These are phyloP conservation scores for Himantopus leucocephalus DNA, from an alignment of 2,113 vertebrate species.

Conservation along the genomic window DNA sequence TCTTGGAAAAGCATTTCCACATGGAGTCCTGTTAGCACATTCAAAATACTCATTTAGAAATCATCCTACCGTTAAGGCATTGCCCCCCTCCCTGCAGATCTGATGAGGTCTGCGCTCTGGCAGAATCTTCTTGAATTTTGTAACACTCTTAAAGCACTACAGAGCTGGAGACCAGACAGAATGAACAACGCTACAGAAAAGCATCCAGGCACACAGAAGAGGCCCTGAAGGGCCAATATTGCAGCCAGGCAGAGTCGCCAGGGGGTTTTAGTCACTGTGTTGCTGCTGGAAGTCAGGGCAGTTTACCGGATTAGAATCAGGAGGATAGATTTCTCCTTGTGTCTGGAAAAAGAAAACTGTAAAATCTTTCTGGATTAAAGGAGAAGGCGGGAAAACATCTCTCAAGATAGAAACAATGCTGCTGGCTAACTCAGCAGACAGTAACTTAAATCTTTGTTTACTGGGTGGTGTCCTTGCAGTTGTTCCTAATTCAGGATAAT, in stretches of 20 bases:
- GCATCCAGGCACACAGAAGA: not conserved
- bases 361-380: not conserved
- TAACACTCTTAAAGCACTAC: not conserved
- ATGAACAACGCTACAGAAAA: not conserved
- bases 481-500: not conserved
- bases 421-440: not conserved
- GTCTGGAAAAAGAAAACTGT: not conserved
- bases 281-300: not conserved
- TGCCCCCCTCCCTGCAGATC: not conserved
- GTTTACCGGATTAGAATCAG: not conserved
- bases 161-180: not conserved
- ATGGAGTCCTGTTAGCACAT: not conserved
- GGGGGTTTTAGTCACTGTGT: not conserved
- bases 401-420: not conserved
- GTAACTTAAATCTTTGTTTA: not conserved
- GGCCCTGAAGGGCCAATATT: not conserved
- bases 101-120: not conserved
- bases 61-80: not conserved
- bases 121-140: not conserved
- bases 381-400: not conserved
- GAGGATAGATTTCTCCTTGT: not conserved
- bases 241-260: not conserved
- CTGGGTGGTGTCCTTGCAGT: not conserved
- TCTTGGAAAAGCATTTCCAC: slow-evolving; percentile 16
- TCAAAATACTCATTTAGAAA: not conserved